Base-by-base conservation (phyloP, 2,797 vertebrate genomes). In the Sebastes hopkinsi region DNA sequence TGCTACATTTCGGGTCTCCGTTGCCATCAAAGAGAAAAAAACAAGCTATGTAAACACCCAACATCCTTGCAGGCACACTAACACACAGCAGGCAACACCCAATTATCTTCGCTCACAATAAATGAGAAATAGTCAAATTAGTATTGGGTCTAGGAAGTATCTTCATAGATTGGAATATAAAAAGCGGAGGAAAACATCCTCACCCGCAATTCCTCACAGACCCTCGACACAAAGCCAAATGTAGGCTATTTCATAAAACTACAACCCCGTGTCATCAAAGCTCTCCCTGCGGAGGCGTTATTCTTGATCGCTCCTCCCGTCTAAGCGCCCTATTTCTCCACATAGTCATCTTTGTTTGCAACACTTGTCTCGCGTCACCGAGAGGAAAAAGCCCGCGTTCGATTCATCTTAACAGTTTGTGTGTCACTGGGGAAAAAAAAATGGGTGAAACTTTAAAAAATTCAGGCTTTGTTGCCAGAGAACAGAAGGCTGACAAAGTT, bases 401-500 rank as follows among this genome's bases (percentile, higher is more conserved):
- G 61, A 93, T 91, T 93, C 85, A 91, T 94, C 91, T 90, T 81
- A 91, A 88, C 86, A 85, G 87, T 91, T 89, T 91, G 91, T 91
- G 90, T 91, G 91, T 91, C 92, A 77, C 82, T 82, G 38, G 58
- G 29, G 25, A 0, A 54, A 75, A 82, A 82, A 76, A 80, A 84
- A 90, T 64, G 85, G 85, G 83, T 84, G 86, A 90, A 93, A 90
- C 82, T 92, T 90, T 62, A 65, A 87, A 83, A 92, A 92, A 92
- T 87, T 86, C 88, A 67, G 87, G 70, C 92, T 94, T 94, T 94
- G 92, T 92, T 94, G 91, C 91, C 89, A 90, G 88, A 94, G 92
- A 94, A 94, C 92, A 94, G 93, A 94, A 92, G 94, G 90, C 91
- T 91, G 90, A 92, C 90, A 94, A 94, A 94, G 93, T 94, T 95